Conservation (phyloP, 2,888 invertebrate species). For the Linnaemya vulpina region DNA sequence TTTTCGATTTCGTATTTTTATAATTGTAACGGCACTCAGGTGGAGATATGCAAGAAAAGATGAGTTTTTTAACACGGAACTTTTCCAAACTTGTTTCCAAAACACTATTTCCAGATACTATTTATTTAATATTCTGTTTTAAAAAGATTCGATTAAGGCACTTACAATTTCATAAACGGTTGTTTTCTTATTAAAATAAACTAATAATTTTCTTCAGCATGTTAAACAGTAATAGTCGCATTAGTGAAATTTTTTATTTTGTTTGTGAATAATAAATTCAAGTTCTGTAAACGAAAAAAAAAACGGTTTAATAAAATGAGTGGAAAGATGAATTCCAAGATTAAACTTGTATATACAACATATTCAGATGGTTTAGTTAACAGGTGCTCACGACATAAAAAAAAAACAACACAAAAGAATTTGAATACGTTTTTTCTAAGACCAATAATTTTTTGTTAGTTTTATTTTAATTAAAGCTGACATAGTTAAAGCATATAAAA, state of each 20-base stretch:
- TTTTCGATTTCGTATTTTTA: too few relatives aligned
- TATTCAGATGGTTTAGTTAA: constrained; percentile 6
- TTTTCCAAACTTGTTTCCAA: too few relatives aligned
- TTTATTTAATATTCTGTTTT: neutral
- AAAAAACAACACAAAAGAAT: constrained; percentile 26
- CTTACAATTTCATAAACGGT: constrained; percentile 4
- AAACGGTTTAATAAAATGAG: constrained; percentile 18
- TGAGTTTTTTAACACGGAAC: too few relatives aligned
- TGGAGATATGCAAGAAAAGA: too few relatives aligned
- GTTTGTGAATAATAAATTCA: constrained; percentile 18
- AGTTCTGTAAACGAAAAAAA: constrained; percentile 33
- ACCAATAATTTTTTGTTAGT: constrained; percentile 40
- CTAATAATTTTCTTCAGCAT: constrained; percentile 51
- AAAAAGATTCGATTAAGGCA: too few relatives aligned
- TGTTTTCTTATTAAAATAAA: constrained; percentile 45
- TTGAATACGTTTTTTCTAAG: constrained; percentile 34
- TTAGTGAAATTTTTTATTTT: constrained; percentile 49
- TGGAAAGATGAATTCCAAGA: constrained; percentile 4
- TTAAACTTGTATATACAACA: neutral
- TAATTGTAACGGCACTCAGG: too few relatives aligned
- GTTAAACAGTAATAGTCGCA: constrained; percentile 48
- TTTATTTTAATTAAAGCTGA: constrained; percentile 63
- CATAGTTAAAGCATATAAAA: constrained; percentile 42
- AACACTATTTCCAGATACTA: neutral
- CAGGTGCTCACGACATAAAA: constrained; percentile 8